Percentiles rank a stretch among this genome's conserved stretches.
Evolutionary conservation across 2,113 vertebrate genomes (phyloP).

Genomic region (Eonycteris spelaea): DNA sequence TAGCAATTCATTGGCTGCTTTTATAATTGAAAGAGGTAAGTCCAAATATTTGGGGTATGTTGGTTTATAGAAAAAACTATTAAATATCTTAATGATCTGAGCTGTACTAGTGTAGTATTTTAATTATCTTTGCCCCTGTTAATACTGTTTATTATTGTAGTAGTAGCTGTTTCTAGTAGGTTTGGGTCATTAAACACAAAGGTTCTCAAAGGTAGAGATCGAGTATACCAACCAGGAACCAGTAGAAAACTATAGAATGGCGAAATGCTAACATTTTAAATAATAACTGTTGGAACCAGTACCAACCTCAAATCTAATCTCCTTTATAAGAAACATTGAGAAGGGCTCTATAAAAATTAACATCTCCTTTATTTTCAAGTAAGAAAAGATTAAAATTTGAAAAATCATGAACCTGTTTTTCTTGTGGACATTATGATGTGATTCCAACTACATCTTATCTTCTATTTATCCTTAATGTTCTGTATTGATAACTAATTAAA

Average conservation of each 20-base stretch:
- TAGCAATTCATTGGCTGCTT: conserved; percentile 90
- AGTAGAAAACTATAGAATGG: not conserved
- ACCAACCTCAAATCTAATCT: not conserved
- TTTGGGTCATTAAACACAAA: not conserved
- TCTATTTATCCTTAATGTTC: not conserved
- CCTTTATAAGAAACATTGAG: not conserved
- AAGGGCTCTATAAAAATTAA: not conserved
- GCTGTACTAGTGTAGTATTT: not conserved
- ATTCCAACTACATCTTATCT: not conserved
- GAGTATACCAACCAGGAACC: not conserved
- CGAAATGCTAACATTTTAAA: conserved; percentile 13
- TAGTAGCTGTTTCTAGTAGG: not conserved
- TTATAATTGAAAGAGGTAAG: conserved; percentile 91
- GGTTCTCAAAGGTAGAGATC: not conserved
- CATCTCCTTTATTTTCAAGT: conserved; percentile 21
- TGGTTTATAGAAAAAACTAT: conserved; percentile 2
- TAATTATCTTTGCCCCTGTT: not conserved
- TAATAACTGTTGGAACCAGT: not conserved
- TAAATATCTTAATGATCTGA: conserved; percentile 7
- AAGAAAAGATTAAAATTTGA: not conserved
- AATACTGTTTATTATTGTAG: not conserved
- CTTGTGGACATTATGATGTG: not conserved
- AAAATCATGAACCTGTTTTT: not conserved
- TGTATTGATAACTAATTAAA: not conserved
- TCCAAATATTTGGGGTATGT: conserved; percentile 22